Percentiles rank a stretch among this genome's conserved stretches.
Evolutionary conservation across 1,140 invertebrate genomes (phyloP).

Genomic region (Oedothorax gibbosus): DNA sequence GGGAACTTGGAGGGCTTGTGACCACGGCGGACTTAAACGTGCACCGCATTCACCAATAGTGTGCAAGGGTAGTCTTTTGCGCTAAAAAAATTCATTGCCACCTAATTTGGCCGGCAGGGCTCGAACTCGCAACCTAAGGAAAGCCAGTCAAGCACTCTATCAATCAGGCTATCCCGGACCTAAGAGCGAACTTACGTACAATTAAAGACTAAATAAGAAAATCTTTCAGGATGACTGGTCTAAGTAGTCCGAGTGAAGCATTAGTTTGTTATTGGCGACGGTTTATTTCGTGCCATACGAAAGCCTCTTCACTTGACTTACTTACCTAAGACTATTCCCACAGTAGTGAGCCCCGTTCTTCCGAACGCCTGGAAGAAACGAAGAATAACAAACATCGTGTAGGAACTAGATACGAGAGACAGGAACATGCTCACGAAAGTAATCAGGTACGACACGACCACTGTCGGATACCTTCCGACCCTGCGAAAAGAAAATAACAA

Average conservation of each 20-base stretch:
- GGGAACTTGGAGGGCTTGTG: no score
- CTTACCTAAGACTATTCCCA: constrained; percentile 21
- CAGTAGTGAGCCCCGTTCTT: not conserved
- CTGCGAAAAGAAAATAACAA: not conserved
- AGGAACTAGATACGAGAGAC: constrained; percentile 3
- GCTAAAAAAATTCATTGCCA: no score
- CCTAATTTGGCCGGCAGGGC: no score
- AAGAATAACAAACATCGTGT: constrained; percentile 24
- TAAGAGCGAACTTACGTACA: not conserved
- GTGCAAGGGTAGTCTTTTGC: no score
- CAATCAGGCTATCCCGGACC: not conserved
- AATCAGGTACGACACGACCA: constrained; percentile 3
- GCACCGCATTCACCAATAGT: no score
- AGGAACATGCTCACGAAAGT: not conserved
- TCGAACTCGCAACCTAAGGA: no score
- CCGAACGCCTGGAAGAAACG: constrained; percentile 46
- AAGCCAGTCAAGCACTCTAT: no score
- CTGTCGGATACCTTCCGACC: constrained; percentile 14
- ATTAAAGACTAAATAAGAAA: not conserved
- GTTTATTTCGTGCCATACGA: no score
- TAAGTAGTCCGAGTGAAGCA: not conserved
- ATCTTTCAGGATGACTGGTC: not conserved
- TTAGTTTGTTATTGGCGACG: not conserved
- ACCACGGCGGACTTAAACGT: no score
- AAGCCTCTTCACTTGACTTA: not conserved